phyloP scores from a whole-genome alignment of 2,888 invertebrate species.

The Limnephilus marmoratus region DNA sequence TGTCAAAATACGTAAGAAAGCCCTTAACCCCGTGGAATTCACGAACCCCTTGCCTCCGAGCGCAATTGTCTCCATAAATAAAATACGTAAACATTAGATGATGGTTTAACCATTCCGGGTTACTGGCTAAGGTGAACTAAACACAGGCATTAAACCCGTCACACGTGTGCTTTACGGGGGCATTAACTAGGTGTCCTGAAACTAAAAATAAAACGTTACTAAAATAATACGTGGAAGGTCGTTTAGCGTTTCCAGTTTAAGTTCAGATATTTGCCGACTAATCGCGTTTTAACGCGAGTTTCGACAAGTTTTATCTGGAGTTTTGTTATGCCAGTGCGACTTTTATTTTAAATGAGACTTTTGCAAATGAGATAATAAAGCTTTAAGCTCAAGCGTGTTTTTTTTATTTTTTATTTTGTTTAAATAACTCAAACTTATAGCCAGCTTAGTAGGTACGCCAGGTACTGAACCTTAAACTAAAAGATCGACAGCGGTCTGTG shows the following conservation, averaged over 20 bases:
- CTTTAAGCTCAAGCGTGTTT: not conserved
- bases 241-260: not conserved
- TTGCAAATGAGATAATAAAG: not conserved
- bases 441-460: no score
- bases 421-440: not conserved
- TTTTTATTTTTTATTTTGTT: not conserved
- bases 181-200: not conserved
- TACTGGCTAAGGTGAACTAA: not conserved
- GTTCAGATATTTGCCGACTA: not conserved
- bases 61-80: not conserved
- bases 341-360: not conserved
- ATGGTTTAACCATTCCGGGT: not conserved
- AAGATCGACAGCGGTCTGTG: no score
- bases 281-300: not conserved
- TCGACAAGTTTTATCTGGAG: not conserved
- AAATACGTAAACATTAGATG: not conserved
- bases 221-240: not conserved
- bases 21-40: not conserved
- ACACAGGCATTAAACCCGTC: not conserved
- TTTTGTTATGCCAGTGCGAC: not conserved
- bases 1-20: not conserved
- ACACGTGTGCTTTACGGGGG: not conserved
- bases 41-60: not conserved
- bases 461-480: no score
- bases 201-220: not conserved